phyloP scores from a whole-genome alignment of 1,140 invertebrate genomes.

The Spodoptera frugiperda region DNA sequence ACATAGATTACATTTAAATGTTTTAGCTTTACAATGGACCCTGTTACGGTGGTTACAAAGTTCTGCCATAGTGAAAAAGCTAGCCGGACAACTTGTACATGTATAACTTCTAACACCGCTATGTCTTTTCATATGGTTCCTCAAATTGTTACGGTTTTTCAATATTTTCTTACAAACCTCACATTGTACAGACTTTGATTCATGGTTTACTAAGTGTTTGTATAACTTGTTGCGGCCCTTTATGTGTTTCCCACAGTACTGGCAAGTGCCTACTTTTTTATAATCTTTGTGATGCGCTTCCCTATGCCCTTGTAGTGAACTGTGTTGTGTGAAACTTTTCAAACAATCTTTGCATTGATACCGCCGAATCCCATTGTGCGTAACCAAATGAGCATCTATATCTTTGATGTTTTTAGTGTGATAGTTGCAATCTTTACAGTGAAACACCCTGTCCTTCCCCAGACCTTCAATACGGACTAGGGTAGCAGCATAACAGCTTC shows the following conservation, averaged over 20 bases:
- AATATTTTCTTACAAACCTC: slow-evolving; percentile 68
- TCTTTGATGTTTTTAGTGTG: slow-evolving; percentile 64
- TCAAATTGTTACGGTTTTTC: slow-evolving; percentile 51
- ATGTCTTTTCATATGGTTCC: slow-evolving; percentile 70
- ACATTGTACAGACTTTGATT: slow-evolving; percentile 57
- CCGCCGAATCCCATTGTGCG: slow-evolving; percentile 68
- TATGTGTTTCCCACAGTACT: slow-evolving; percentile 70
- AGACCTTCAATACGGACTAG: slow-evolving; percentile 65
- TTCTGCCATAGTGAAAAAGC: slow-evolving; percentile 69
- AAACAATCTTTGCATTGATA: slow-evolving; percentile 67
- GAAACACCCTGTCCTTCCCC: slow-evolving; percentile 66
- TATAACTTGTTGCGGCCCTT: slow-evolving; percentile 64
- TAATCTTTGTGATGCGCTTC: slow-evolving; percentile 66
- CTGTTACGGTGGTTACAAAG: slow-evolving; percentile 70
- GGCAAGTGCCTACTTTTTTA: slow-evolving; percentile 66
- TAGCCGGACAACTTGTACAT: slow-evolving; percentile 71
- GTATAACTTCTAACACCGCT: slow-evolving; percentile 64
- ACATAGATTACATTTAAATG: slow-evolving; percentile 68
- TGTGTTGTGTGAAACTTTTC: slow-evolving; percentile 66
- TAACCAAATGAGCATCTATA: slow-evolving; percentile 65
- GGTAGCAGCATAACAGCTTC: slow-evolving; percentile 57
- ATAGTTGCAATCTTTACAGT: slow-evolving; percentile 71
- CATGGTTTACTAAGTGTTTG: slow-evolving; percentile 67
- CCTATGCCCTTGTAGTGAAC: slow-evolving; percentile 65
- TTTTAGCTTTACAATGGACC: slow-evolving; percentile 61